A percentile compares a stretch with the other conserved stretches of the same genome.
These are phyloP conservation scores for Sylvicola fuscatus DNA, from an alignment of 2,888 invertebrate genomes.

Conservation along the genomic window DNA sequence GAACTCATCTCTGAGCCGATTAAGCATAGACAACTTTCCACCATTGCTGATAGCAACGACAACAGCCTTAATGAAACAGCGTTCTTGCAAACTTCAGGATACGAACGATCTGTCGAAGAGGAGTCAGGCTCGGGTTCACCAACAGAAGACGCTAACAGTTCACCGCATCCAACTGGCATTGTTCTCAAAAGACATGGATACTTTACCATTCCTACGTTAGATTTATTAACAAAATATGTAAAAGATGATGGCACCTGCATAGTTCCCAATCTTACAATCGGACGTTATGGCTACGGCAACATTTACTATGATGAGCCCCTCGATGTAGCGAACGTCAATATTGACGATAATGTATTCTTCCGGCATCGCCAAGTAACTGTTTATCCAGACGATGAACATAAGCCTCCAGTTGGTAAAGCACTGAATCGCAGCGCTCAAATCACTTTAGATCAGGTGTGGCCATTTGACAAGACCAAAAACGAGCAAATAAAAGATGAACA, in stretches of 20 bases:
- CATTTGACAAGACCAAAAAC: constrained; percentile 63
- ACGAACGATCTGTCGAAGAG: constrained; percentile 12
- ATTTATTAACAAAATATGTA: constrained; percentile 53
- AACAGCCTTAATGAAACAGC: no score
- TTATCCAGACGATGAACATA: constrained; percentile 76
- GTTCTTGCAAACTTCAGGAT: constrained; percentile 9
- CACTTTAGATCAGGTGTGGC: constrained; percentile 89
- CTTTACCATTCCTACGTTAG: constrained; percentile 72
- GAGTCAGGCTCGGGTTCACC: constrained; percentile 8
- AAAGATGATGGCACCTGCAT: constrained; percentile 55
- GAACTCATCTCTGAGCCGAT: constrained; percentile 15
- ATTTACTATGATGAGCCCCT: constrained; percentile 68
- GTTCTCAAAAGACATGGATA: constrained; percentile 62
- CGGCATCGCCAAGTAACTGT: constrained; percentile 86
- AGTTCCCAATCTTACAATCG: constrained; percentile 73
- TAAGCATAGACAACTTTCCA: no score
- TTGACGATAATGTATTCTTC: constrained; percentile 80
- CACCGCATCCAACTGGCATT: constrained; percentile 54
- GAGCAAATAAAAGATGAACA: constrained; percentile 60
- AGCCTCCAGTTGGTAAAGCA: constrained; percentile 72
- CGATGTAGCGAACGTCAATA: constrained; percentile 64
- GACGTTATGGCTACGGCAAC: constrained; percentile 77
- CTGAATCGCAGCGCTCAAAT: constrained; percentile 81
- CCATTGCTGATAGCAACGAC: no score
- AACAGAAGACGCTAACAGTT: constrained; percentile 7